Conservation (phyloP, 2,888 invertebrate species). For the Gastracanthus pulcherrimus region DNA sequence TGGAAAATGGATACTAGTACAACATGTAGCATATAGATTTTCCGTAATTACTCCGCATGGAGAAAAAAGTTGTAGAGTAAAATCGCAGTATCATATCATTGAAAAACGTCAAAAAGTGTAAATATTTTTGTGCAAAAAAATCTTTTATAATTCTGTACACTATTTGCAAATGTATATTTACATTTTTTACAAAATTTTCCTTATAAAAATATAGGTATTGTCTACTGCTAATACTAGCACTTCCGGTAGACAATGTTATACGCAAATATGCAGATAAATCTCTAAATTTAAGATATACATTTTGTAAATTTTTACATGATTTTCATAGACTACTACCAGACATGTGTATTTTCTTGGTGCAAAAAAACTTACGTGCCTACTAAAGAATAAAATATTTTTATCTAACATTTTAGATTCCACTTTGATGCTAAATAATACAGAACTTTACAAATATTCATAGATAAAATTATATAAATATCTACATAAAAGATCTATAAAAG, state of each 20-base stretch:
- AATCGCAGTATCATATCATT: constrained; percentile 51
- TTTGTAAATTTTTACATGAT: constrained; percentile 44
- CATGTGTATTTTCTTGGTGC: neutral
- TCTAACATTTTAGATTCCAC: neutral
- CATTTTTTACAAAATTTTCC: constrained; percentile 55
- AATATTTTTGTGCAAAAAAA: constrained; percentile 70
- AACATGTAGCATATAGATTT: constrained; percentile 25
- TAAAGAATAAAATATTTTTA: neutral
- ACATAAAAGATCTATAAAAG: neutral
- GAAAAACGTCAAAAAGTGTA: constrained; percentile 73
- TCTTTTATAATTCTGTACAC: constrained; percentile 73
- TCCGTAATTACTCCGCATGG: neutral
- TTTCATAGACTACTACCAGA: constrained; percentile 45
- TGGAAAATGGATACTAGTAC: constrained; percentile 38
- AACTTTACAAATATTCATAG: constrained; percentile 5
- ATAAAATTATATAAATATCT: constrained; percentile 11
- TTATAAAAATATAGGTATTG: constrained; percentile 72
- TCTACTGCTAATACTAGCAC: constrained; percentile 54
- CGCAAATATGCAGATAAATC: constrained; percentile 21
- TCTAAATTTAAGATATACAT: constrained; percentile 34
- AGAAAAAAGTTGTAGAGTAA: constrained; percentile 36
- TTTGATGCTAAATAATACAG: constrained; percentile 27
- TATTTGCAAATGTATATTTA: constrained; percentile 71
- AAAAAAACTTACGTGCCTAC: neutral
- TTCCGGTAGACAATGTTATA: constrained; percentile 62